Evolutionary conservation across 2,888 invertebrate species (phyloP), one percentile per base, ranked within the genome.

Genomic region (Baccha elongata): DNA sequence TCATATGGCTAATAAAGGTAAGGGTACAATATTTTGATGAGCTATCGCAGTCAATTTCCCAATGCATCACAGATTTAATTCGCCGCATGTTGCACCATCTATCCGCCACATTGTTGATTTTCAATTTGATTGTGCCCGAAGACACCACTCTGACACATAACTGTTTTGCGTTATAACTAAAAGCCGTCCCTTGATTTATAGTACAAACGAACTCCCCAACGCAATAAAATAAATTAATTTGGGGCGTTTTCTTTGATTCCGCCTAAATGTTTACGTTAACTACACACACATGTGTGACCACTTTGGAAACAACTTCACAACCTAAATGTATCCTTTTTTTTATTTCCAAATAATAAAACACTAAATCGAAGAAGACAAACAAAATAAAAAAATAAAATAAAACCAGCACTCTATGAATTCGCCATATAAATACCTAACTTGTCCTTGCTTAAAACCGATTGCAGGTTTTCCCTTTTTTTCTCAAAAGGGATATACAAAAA

Each of bases 91-190:
- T 58, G 64, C 60, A 60, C 48, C 48, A 48, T 42, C 17, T 15
- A 58, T 17, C 19, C 35, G 8, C 26, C 78, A 78, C 71, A 58
- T 78, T 83, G 83, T 83, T 83, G 83, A 83, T 83, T 83, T 83
- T 83, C 83, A 83, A 83, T 83, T 78, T 83, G 83, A 83, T 73
- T 73, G 7, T 32, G 78, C 83, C 78, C 21, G 35, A 11, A 83
- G 72, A 48, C 40, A 32, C 29, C 29, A 32, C 29, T 5, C 3
- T 23, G 5, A 46, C 44, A 37, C 21, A 23, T 23, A 23, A 8
- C 8, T 32, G 11, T 40, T 40, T 1, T 3, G 1, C 40, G 8
- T 2, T 11, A n/a, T n/a, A 15, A 69, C 60, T 44, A 35, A 64
- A 72, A 65, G 58, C 19, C 55, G 42, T 78, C 55, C 62, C 78